Evolutionary conservation across 2,113 vertebrate genomes (phyloP).

Genomic region (Stictonetta naevosa): DNA sequence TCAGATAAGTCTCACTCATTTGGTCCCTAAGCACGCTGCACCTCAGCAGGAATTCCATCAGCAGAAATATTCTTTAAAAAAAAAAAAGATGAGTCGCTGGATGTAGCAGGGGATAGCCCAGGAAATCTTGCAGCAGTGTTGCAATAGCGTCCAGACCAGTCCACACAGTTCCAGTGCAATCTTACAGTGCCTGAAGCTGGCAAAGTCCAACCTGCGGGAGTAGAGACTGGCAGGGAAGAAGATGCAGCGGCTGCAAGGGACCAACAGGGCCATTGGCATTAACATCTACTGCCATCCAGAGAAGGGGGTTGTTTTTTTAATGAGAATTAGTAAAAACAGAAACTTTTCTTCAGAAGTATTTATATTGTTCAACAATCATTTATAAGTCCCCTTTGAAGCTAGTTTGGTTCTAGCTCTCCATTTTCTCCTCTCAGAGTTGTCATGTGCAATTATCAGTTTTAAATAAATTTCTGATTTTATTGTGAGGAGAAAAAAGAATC

Average conservation of each 20-base stretch:
- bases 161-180: rapidly evolving
- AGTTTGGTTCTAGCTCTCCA: rapidly evolving
- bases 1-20: not conserved
- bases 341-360: not conserved
- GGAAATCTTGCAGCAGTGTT: not conserved
- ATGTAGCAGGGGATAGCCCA: not conserved
- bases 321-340: not conserved
- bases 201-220: not conserved
- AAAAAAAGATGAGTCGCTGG: not conserved
- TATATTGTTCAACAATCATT: not conserved
- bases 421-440: not conserved
- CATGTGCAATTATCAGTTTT: not conserved
- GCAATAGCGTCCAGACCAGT: not conserved
- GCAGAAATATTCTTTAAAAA: not conserved
- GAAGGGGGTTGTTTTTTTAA: not conserved
- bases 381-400: not conserved
- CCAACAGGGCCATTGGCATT: not conserved
- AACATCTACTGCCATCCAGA: not conserved
- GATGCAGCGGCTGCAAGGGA: not conserved
- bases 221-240: not conserved
- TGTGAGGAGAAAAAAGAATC: not conserved
- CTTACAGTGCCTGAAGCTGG: not conserved
- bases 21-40: not conserved
- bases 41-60: not conserved
- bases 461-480: not conserved